A percentile compares a stretch with the other conserved stretches of the same genome.
These are phyloP conservation scores for Mareca strepera DNA, from an alignment of 2,797 vertebrate species.

Conservation along the genomic window DNA sequence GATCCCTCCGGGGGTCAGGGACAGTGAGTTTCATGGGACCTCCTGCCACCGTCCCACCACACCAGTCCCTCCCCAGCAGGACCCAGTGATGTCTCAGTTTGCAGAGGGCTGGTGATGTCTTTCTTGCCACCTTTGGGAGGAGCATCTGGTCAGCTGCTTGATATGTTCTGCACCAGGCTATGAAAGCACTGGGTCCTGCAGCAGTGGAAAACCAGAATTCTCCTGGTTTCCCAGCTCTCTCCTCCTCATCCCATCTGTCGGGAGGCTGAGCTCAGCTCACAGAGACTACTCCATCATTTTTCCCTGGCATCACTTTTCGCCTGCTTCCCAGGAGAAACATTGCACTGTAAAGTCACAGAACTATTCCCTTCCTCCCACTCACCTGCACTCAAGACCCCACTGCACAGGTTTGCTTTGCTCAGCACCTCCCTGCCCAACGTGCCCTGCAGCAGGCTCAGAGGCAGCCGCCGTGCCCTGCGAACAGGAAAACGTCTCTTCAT, in stretches of 20 bases:
- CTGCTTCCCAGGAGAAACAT: accelerated
- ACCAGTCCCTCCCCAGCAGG: too few relatives aligned
- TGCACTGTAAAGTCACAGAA: background rate
- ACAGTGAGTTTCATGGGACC: accelerated
- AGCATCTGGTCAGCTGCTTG: background rate
- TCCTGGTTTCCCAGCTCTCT: background rate
- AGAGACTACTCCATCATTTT: background rate
- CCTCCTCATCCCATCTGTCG: accelerated
- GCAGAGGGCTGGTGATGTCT: background rate
- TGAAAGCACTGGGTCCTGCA: background rate
- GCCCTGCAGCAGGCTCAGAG: background rate
- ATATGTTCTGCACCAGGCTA: accelerated
- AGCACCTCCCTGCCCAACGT: background rate
- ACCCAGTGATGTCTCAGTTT: background rate
- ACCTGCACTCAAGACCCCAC: accelerated
- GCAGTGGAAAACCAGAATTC: background rate
- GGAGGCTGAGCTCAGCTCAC: background rate
- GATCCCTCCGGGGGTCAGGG: background rate
- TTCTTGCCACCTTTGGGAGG: background rate
- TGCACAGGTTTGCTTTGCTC: background rate
- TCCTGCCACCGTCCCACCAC: background rate
- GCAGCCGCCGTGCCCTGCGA: background rate
- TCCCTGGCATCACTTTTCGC: too few relatives aligned
- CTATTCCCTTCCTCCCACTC: accelerated
- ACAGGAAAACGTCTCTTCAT: slow-evolving; percentile 1